Percentiles rank a stretch among this genome's conserved stretches.
Conservation (phyloP, 2,888 invertebrate species). For the Tuta absoluta region DNA sequence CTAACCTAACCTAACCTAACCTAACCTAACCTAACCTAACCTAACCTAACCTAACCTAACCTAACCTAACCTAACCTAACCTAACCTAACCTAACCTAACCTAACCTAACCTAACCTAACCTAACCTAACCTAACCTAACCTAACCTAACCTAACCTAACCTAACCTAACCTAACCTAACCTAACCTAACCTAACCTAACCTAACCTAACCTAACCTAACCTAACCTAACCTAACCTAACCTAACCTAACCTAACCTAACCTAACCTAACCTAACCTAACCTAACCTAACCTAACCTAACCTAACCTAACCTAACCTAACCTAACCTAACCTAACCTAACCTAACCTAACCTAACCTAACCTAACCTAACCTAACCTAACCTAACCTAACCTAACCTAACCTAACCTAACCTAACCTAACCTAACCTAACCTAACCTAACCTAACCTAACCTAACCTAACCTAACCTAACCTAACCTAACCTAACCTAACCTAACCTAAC, state of each 20-base stretch:
- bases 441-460: slow-evolving; percentile 28
- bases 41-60: slow-evolving; percentile 35
- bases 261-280: slow-evolving; percentile 26
- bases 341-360: slow-evolving; percentile 26
- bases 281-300: slow-evolving; percentile 26
- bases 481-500: background rate
- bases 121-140: slow-evolving; percentile 33
- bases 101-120: slow-evolving; percentile 34
- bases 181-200: slow-evolving; percentile 32
- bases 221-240: slow-evolving; percentile 35
- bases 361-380: slow-evolving; percentile 31
- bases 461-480: slow-evolving; percentile 10
- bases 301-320: slow-evolving; percentile 23
- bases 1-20: background rate
- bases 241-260: slow-evolving; percentile 30
- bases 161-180: slow-evolving; percentile 33
- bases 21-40: slow-evolving; percentile 32
- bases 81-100: slow-evolving; percentile 35
- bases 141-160: slow-evolving; percentile 34
- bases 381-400: slow-evolving; percentile 28
- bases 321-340: slow-evolving; percentile 22
- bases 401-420: background rate
- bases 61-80: slow-evolving; percentile 35
- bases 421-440: background rate
- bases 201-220: slow-evolving; percentile 31